A percentile compares a stretch with the other conserved stretches of the same genome.
These are phyloP conservation scores for Zhengitettix transpicula DNA, from an alignment of 2,888 invertebrate genomes.

Conservation along the genomic window DNA sequence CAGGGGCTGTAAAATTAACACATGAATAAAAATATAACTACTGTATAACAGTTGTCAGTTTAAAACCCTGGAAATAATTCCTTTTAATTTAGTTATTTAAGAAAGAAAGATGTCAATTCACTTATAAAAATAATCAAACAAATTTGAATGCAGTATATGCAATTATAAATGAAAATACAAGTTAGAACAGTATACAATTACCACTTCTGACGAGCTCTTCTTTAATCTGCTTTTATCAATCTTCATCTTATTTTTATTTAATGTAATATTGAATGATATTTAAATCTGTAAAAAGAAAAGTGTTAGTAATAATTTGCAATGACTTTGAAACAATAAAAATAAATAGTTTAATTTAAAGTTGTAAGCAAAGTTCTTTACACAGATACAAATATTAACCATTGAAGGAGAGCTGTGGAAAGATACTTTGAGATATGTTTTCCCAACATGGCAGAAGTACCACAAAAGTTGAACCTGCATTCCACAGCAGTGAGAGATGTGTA, in stretches of 20 bases:
- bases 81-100: not conserved
- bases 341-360: no score
- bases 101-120: not conserved
- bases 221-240: conserved; percentile 64
- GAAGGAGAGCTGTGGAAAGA: no score
- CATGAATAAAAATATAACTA: not conserved
- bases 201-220: conserved; percentile 69
- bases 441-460: no score
- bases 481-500: no score
- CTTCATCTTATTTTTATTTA: conserved; percentile 42
- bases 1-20: conserved; percentile 36
- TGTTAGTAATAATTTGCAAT: no score
- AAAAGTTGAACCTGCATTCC: no score
- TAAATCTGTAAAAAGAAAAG: no score
- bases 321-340: no score
- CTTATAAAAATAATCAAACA: not conserved
- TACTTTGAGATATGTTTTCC: no score
- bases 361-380: no score
- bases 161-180: not conserved
- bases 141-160: not conserved
- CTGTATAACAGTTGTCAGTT: not conserved
- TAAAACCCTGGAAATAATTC: not conserved
- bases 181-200: conserved; percentile 23
- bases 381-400: no score
- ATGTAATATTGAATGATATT: not conserved